These are phyloP conservation scores for Copidosoma floridanum DNA, from an alignment of 1,140 invertebrate species.

Conservation along the genomic window DNA sequence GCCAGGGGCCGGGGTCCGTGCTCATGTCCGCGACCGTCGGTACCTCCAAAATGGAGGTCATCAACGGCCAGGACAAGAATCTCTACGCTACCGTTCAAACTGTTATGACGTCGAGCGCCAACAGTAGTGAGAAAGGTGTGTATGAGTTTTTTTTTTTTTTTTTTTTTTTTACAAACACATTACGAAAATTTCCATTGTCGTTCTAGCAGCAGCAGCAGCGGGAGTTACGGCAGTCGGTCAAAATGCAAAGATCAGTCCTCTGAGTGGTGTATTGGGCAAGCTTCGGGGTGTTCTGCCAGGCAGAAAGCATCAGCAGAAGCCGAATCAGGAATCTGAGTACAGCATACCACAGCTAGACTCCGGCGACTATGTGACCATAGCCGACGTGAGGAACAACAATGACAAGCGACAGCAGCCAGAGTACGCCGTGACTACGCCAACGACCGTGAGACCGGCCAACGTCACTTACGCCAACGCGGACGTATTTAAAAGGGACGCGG, in stretches of 20 bases:
- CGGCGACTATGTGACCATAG: conserved; percentile 82
- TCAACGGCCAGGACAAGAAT: conserved; percentile 58
- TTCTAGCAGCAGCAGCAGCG: neutral
- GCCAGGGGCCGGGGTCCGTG: conserved; percentile 34
- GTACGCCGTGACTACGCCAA: conserved; percentile 58
- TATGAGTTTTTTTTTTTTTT: too few relatives aligned
- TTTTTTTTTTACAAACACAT: too few relatives aligned
- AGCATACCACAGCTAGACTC: conserved; percentile 46
- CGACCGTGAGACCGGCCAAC: conserved; percentile 37
- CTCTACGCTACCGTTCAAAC: conserved; percentile 59
- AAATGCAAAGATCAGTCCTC: conserved; percentile 38
- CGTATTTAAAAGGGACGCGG: conserved; percentile 60
- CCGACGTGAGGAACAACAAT: conserved; percentile 76
- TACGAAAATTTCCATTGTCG: too few relatives aligned
- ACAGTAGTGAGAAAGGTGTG: conserved; percentile 23
- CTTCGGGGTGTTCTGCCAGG: conserved; percentile 52
- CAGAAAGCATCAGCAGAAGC: conserved; percentile 40
- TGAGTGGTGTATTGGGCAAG: conserved; percentile 51
- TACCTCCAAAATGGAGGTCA: conserved; percentile 56
- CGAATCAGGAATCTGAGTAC: conserved; percentile 36
- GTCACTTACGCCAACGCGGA: conserved; percentile 49
- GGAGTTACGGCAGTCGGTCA: neutral
- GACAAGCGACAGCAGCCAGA: conserved; percentile 56
- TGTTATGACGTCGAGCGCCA: conserved; percentile 27
- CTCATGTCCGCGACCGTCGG: conserved; percentile 51